Evolutionary conservation across 2,797 vertebrate genomes (phyloP).

Genomic region (Anas acuta): DNA sequence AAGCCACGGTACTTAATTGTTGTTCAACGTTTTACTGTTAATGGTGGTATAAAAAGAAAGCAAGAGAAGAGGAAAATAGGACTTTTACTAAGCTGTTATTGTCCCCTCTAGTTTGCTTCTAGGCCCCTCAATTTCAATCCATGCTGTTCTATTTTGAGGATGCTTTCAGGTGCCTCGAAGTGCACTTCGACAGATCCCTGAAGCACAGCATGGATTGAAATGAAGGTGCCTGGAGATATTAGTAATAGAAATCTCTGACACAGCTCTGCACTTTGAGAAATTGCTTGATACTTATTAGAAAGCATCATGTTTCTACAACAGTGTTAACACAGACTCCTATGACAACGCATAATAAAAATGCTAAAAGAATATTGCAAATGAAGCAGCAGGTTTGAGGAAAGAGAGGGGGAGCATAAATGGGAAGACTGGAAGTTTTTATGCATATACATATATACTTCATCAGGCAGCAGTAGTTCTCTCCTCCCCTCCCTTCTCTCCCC

Average conservation of each 20-base stretch:
- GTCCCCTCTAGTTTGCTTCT: neutral
- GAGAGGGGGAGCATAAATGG: neutral
- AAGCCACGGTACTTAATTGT: neutral
- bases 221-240: constrained; percentile 17
- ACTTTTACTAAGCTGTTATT: neutral
- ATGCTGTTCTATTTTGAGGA: constrained; percentile 12
- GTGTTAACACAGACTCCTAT: neutral
- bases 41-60: neutral
- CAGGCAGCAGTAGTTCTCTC: neutral
- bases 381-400: neutral
- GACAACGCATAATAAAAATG: neutral
- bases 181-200: constrained; percentile 8
- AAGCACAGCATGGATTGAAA: constrained; percentile 31
- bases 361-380: neutral
- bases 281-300: constrained; percentile 25
- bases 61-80: neutral
- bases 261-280: neutral
- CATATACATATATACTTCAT: neutral
- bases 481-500: neutral
- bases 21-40: neutral
- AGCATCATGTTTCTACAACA: neutral
- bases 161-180: constrained; percentile 1
- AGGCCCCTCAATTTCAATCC: constrained; percentile 50
- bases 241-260: neutral
- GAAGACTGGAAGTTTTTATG: neutral